Conservation (phyloP, 2,113 vertebrate genomes). For the Scopus umbretta region DNA sequence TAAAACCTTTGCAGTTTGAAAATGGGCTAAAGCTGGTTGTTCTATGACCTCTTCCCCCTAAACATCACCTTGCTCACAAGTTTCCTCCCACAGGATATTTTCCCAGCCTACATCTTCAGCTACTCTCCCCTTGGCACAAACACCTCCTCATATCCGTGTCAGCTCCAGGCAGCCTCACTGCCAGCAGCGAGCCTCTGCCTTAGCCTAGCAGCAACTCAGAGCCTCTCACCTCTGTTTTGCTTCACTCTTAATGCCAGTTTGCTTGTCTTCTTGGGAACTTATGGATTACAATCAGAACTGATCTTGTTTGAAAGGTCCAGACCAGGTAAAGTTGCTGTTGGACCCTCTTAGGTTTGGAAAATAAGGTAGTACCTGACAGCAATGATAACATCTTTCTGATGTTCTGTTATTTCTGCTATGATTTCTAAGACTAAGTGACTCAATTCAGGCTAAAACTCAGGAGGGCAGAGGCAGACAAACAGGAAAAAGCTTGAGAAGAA, state of each 20-base stretch:
- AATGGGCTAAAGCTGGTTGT: neutral
- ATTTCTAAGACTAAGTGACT: neutral
- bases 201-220: neutral
- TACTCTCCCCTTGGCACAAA: neutral
- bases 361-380: neutral
- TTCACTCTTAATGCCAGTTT: neutral
- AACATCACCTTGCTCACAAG: neutral
- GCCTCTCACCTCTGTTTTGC: neutral
- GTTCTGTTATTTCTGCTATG: neutral
- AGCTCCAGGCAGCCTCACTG: neutral
- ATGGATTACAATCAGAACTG: neutral
- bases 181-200: neutral
- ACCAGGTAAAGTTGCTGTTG: neutral
- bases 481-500: constrained; percentile 20
- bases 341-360: neutral
- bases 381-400: neutral
- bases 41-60: neutral
- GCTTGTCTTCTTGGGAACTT: neutral
- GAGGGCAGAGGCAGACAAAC: neutral
- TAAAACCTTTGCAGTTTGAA: neutral
- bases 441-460: neutral
- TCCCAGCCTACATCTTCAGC: neutral
- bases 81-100: neutral
- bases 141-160: neutral
- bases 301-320: neutral